A percentile compares a stretch with the other conserved stretches of the same genome.
These are phyloP conservation scores for Apis laboriosa DNA, from an alignment of 1,140 invertebrate genomes.

Conservation along the genomic window DNA sequence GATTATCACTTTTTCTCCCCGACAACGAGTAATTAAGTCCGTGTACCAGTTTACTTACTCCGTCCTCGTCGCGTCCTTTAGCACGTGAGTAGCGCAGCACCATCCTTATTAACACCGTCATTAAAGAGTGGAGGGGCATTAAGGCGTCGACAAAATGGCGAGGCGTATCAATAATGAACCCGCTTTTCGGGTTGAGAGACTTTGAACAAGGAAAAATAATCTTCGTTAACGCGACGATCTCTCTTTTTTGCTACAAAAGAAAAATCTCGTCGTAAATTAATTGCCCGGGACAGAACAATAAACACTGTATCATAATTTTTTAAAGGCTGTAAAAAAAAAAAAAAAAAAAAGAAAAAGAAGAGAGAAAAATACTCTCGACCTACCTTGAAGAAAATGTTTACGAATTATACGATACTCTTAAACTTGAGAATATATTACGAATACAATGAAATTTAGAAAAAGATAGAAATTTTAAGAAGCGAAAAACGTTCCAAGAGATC, in stretches of 20 bases:
- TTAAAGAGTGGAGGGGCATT: slow-evolving; percentile 59
- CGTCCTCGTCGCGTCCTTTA: slow-evolving; percentile 15
- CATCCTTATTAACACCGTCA: slow-evolving; percentile 66
- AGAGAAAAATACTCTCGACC: too few relatives aligned
- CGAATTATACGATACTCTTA: too few relatives aligned
- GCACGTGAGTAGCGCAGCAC: slow-evolving; percentile 23
- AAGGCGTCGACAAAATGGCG: not conserved
- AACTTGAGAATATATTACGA: too few relatives aligned
- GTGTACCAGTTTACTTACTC: slow-evolving; percentile 42
- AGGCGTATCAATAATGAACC: slow-evolving; percentile 58
- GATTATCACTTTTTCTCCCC: slow-evolving; percentile 27
- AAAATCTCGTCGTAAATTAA: too few relatives aligned
- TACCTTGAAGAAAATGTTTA: too few relatives aligned
- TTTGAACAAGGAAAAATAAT: not conserved
- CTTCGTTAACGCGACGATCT: not conserved
- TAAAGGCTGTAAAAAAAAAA: too few relatives aligned
- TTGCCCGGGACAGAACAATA: too few relatives aligned
- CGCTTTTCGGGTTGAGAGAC: not conserved
- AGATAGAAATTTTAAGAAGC: too few relatives aligned
- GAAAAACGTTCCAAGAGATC: too few relatives aligned
- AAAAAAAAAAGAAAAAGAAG: too few relatives aligned
- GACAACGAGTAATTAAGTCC: slow-evolving; percentile 68
- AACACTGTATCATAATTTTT: too few relatives aligned
- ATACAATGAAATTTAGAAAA: too few relatives aligned
- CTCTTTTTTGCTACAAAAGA: not conserved